phyloP scores from a whole-genome alignment of 2,113 vertebrate genomes.

The Gnathonemus longibarbis region DNA sequence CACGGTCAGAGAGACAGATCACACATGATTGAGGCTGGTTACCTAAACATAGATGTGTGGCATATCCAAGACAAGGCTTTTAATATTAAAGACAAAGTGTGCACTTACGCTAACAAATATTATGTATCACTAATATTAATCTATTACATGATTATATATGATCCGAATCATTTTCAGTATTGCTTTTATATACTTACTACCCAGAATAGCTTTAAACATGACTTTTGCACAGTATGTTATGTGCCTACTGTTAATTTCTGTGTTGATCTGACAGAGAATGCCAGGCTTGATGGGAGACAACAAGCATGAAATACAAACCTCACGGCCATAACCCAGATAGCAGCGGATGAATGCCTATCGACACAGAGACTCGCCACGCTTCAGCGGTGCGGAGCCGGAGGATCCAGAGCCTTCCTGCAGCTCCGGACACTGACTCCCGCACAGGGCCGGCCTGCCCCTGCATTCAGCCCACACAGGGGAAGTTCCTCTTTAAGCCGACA shows the following conservation, averaged over 20 bases:
- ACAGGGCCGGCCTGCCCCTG: not conserved
- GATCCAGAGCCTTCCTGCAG: not conserved
- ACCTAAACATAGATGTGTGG: not conserved
- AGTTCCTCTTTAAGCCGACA: not conserved
- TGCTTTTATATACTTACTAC: not conserved
- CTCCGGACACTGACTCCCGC: not conserved
- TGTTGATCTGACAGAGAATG: not conserved
- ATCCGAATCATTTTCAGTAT: not conserved
- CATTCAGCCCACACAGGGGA: not conserved
- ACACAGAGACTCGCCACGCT: not conserved
- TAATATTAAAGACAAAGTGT: not conserved
- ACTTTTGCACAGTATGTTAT: not conserved
- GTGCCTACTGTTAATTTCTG: not conserved
- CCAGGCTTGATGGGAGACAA: not conserved
- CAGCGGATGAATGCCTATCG: not conserved
- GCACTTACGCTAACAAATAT: not conserved
- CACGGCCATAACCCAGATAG: not conserved
- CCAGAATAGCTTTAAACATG: not conserved
- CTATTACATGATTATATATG: not conserved
- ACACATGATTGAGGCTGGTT: not conserved
- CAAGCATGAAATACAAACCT: not conserved
- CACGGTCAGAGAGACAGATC: not conserved
- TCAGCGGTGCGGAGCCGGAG: not conserved
- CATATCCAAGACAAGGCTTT: not conserved
- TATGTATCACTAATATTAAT: not conserved